Evolutionary conservation across 2,797 vertebrate genomes (phyloP).

Genomic region (Fundulus diaphanus): DNA sequence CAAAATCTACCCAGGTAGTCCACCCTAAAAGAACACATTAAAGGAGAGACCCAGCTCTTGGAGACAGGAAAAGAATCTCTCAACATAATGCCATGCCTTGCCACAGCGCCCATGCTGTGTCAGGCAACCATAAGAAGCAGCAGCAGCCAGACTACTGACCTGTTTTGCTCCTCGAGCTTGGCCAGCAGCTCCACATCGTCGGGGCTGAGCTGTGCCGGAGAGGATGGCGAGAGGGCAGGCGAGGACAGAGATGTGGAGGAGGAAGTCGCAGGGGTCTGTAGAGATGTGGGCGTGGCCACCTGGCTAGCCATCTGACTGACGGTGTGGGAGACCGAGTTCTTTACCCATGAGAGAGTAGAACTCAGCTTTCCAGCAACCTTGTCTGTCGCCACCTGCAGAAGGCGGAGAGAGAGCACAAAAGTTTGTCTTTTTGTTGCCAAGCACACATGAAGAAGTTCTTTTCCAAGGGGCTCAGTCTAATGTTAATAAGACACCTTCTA

Average conservation of each 20-base stretch:
- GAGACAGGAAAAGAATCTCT: background rate
- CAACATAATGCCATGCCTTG: no score
- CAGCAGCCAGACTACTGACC: constrained; percentile 74
- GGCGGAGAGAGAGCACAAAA: constrained; percentile 9
- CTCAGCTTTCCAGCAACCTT: constrained; percentile 97
- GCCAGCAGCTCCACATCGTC: constrained; percentile 94
- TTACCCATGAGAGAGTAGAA: constrained; percentile 99
- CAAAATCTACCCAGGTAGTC: background rate
- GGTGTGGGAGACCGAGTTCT: constrained; percentile 96
- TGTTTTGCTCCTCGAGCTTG: constrained; percentile 98
- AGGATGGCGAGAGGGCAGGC: constrained; percentile 85
- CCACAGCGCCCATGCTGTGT: background rate
- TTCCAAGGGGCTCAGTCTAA: background rate
- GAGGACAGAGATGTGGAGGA: constrained; percentile 91
- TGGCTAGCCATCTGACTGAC: constrained; percentile 99
- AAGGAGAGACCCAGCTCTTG: no score
- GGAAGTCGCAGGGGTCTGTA: constrained; percentile 82
- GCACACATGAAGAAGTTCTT: no score
- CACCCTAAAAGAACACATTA: no score
- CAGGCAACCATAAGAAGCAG: background rate
- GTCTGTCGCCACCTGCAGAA: constrained; percentile 96
- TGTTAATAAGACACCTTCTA: background rate
- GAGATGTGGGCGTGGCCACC: constrained; percentile 92
- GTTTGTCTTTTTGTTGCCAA: background rate
- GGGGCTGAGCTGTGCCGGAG: constrained; percentile 91